Base-by-base conservation (phyloP, 2,888 invertebrate genomes). In the Leptinotarsa juncta region DNA sequence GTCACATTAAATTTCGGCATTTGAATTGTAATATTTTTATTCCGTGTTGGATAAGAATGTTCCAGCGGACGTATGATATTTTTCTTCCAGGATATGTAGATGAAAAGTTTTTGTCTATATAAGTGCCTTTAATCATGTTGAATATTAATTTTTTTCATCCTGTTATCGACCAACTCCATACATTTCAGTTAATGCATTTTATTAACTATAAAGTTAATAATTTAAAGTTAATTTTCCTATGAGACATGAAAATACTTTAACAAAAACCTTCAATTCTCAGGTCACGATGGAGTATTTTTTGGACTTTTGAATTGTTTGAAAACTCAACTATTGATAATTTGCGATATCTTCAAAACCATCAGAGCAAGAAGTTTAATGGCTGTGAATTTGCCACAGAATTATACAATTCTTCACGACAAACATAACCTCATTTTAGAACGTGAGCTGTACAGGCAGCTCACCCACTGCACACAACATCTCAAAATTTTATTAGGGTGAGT, bases 291-390 rank as follows among this genome's bases (percentile, higher is more conserved):
- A 18, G 70, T 82, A 50, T 83, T 81, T 67, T 81, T 81, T 42
- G 73, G 79, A 10, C 70, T 82, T 7, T 71, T 84, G n/a, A 82
- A 81, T 57, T 79, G 81, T 48, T 67, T 81, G 7, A 81, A 79
- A 69, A 79, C 78, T 1, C 84, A 84, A 71, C 71, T 84, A n/a
- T n/a, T 77, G 51, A 81, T 83, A 62, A 62, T 84, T 14, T 70
- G 76, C 15, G 81, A 79, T 2, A 84, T 83, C 3, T 79, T 84
- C 49, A 75, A 69, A 16, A 79, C 79, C 1, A 78, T 83, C 7
- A 70, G 81, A 60, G 70, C 74, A 73, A 71, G 84, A 67, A 78
- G 80, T 62, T 66, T 82, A 23, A 48, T 72, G 51, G 78, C 70
- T 55, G 15, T 83, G 14, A 62, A 75, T 15, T 32, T 79, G 32